Conservation (phyloP, 2,888 invertebrate genomes). For the Cristatella mucedo region DNA sequence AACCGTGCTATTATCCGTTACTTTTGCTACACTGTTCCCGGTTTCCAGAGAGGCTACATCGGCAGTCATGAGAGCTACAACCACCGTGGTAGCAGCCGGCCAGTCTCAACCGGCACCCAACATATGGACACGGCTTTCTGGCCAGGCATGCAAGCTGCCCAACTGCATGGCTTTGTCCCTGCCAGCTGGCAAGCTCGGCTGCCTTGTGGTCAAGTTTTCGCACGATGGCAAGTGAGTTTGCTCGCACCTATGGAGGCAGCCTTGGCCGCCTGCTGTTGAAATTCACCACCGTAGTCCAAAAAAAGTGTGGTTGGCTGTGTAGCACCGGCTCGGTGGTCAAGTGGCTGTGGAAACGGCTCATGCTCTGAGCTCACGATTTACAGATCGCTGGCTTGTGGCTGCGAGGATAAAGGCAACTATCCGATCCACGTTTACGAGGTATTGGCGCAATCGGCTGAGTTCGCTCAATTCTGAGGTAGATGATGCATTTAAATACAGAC, state of each 20-base stretch:
- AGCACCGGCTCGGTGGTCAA: too few relatives aligned
- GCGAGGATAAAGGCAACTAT: slow-evolving; percentile 42
- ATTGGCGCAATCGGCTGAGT: too few relatives aligned
- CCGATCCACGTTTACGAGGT: slow-evolving; percentile 45
- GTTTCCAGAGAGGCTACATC: too few relatives aligned
- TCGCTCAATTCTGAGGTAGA: too few relatives aligned
- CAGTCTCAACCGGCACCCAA: slow-evolving; percentile 7
- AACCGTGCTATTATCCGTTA: too few relatives aligned
- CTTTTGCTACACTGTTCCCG: too few relatives aligned
- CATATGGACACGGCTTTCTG: slow-evolving; percentile 45
- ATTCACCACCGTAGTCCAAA: neutral
- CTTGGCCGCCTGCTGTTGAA: neutral
- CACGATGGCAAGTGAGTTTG: slow-evolving; percentile 32
- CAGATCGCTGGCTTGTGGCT: slow-evolving; percentile 43
- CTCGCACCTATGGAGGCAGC: neutral
- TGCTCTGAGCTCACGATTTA: slow-evolving; percentile 8
- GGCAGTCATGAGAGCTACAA: too few relatives aligned
- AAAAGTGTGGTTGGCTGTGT: neutral
- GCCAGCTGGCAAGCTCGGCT: slow-evolving; percentile 30
- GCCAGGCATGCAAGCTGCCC: slow-evolving; percentile 49
- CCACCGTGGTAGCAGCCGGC: too few relatives aligned
- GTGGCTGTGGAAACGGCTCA: too few relatives aligned
- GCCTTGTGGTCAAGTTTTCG: slow-evolving; percentile 35
- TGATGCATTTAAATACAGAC: too few relatives aligned
- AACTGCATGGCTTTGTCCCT: slow-evolving; percentile 35